These are phyloP conservation scores for Sycophaga agraensis DNA, from an alignment of 1,140 invertebrate genomes.

Conservation along the genomic window DNA sequence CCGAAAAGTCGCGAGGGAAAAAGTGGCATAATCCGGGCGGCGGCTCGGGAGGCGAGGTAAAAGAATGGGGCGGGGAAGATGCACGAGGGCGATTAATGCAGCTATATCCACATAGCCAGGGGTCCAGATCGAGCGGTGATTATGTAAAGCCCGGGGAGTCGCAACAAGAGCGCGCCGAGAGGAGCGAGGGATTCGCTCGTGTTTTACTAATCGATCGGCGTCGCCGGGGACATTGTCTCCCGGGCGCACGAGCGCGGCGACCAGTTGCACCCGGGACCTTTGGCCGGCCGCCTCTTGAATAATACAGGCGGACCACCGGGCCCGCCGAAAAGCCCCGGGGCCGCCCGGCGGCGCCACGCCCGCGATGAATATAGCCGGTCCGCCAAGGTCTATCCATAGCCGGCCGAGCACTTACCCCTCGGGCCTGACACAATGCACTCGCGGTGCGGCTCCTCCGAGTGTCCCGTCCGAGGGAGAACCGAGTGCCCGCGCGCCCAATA, in stretches of 20 bases:
- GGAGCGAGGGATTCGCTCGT: background rate
- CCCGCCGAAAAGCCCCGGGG: background rate
- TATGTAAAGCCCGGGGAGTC: background rate
- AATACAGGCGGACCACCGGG: slow-evolving; percentile 17
- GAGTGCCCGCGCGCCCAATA: no score
- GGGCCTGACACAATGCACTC: no score
- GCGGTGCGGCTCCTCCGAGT: no score
- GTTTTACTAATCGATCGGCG: slow-evolving; percentile 18
- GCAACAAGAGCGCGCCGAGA: background rate
- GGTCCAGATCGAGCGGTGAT: background rate
- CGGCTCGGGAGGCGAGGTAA: background rate
- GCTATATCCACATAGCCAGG: background rate
- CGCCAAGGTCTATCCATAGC: no score
- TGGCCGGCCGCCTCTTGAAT: background rate
- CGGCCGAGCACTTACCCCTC: no score
- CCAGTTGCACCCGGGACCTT: background rate
- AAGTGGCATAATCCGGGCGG: no score
- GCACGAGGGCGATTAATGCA: no score
- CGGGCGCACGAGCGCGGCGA: background rate
- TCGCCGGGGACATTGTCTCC: background rate
- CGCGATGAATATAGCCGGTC: no score
- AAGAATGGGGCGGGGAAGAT: background rate
- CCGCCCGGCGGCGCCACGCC: no score
- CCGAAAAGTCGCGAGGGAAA: no score
- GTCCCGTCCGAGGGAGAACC: no score